Evolutionary conservation across 2,113 vertebrate genomes (phyloP).

Genomic region (Clarias gariepinus): DNA sequence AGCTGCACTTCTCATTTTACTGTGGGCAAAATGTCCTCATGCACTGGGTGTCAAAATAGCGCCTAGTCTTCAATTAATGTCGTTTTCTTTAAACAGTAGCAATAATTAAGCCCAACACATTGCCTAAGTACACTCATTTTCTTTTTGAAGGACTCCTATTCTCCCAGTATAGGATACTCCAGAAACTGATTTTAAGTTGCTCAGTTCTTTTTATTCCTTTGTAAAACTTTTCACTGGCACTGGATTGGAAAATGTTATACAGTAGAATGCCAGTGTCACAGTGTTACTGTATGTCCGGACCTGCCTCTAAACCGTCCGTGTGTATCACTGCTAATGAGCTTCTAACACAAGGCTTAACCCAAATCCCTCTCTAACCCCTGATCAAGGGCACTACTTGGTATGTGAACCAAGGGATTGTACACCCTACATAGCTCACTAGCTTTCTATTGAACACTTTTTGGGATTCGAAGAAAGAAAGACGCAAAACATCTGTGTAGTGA

Average conservation of each 20-base stretch:
- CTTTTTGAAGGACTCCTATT: slow-evolving; percentile 57
- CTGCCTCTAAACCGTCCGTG: too few species aligned
- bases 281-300: too few species aligned
- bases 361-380: too few species aligned
- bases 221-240: slow-evolving; percentile 11
- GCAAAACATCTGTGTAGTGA: too few species aligned
- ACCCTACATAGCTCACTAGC: too few species aligned
- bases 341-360: too few species aligned
- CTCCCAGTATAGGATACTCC: slow-evolving; percentile 39
- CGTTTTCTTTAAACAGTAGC: slow-evolving; percentile 52
- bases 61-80: slow-evolving; percentile 57
- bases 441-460: too few species aligned
- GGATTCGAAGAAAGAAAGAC: too few species aligned
- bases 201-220: slow-evolving; percentile 41
- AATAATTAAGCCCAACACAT: slow-evolving; percentile 55
- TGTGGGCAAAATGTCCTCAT: slow-evolving; percentile 47
- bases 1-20: slow-evolving; percentile 52
- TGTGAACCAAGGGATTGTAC: too few species aligned
- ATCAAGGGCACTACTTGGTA: too few species aligned
- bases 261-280: background rate
- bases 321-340: too few species aligned
- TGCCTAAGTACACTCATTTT: slow-evolving; percentile 55
- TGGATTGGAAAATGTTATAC: background rate
- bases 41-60: slow-evolving; percentile 49
- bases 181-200: slow-evolving; percentile 37